Evolutionary conservation across 1,140 invertebrate genomes (phyloP).

Genomic region (Diploscapter pachys): DNA sequence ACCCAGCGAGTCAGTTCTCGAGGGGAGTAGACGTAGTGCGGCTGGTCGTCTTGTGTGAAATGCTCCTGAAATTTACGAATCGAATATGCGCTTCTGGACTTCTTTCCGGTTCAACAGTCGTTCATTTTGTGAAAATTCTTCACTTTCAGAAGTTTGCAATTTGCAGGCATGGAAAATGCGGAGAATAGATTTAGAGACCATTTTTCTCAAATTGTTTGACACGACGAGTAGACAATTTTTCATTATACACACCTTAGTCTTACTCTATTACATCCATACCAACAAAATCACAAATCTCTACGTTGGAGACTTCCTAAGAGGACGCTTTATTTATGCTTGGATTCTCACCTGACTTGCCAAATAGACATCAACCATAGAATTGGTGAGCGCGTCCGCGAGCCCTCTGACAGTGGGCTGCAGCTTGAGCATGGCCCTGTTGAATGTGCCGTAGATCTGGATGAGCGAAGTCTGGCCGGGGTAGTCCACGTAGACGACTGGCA

Average conservation of each 20-base stretch:
- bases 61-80: constrained; percentile 67
- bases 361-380: constrained; percentile 99
- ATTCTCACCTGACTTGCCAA: constrained; percentile 73
- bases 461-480: constrained; percentile 92
- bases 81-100: not conserved
- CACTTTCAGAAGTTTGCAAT: too few relatives aligned
- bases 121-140: too few relatives aligned
- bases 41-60: constrained; percentile 99
- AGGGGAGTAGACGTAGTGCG: constrained; percentile 99
- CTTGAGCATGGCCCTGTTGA: constrained; percentile 88
- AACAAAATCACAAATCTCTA: not conserved
- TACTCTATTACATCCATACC: not conserved
- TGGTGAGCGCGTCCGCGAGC: constrained; percentile 91
- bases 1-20: constrained; percentile 99
- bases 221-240: not conserved
- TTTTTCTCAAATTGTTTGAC: not conserved
- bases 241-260: not conserved
- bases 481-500: constrained; percentile 98
- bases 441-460: constrained; percentile 90
- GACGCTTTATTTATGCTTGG: constrained; percentile 44
- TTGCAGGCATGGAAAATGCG: too few relatives aligned
- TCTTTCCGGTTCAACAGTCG: not conserved
- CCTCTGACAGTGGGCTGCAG: constrained; percentile 81
- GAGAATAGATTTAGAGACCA: too few relatives aligned
- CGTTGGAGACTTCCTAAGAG: not conserved